A percentile compares a stretch with the other conserved stretches of the same genome.
These are phyloP conservation scores for Drosophila seclusa DNA, from an alignment of 2,888 invertebrate species.

Conservation along the genomic window DNA sequence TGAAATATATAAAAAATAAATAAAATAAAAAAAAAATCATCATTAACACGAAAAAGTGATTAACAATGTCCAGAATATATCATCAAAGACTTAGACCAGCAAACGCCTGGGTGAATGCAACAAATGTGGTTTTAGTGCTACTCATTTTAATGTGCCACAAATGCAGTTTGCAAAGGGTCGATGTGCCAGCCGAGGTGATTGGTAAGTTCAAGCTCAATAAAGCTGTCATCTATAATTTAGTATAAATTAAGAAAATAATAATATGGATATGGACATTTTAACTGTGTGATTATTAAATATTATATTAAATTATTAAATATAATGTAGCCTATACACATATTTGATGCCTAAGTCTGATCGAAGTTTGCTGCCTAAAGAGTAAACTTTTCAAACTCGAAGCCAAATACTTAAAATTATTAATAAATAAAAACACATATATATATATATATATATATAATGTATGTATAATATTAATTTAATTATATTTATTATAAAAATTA, in stretches of 20 bases:
- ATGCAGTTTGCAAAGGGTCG: conserved; percentile 75
- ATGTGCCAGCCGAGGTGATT: conserved; percentile 82
- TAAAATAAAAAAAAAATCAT: conserved; percentile 6
- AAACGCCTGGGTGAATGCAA: conserved; percentile 21
- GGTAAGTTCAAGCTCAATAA: conserved; percentile 72
- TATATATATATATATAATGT: background rate
- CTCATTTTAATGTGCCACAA: conserved; percentile 80
- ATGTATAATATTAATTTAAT: background rate
- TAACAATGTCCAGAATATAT: conserved; percentile 39
- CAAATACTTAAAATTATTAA: background rate
- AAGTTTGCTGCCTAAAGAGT: background rate
- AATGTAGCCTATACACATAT: background rate
- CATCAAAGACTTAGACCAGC: conserved; percentile 2
- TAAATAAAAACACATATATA: no score
- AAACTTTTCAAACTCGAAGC: background rate
- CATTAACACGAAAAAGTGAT: conserved; percentile 13
- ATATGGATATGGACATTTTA: background rate
- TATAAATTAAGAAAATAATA: background rate
- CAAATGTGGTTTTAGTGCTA: conserved; percentile 37
- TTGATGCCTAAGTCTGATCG: background rate
- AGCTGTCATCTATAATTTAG: background rate
- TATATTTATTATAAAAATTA: no score
- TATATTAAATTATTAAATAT: background rate
- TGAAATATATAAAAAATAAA: conserved; percentile 6
- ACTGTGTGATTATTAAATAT: background rate